Base-by-base conservation (phyloP, 1,140 invertebrate species). In the Sitobion miscanthi region DNA sequence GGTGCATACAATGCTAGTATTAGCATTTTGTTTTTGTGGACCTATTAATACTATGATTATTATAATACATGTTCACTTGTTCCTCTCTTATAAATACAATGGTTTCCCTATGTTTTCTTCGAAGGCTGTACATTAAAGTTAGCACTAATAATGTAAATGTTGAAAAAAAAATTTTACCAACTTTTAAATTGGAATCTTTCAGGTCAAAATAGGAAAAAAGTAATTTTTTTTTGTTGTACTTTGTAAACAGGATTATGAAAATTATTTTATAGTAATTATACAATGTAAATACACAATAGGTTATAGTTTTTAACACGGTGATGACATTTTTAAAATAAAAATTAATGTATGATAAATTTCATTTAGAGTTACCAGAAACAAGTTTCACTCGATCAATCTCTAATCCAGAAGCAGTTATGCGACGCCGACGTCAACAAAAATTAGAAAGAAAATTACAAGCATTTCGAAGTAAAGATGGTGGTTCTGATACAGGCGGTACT, bases 391-490 rank as follows among this genome's bases (percentile, higher is more conserved):
- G 99, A 94, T 99, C 98, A 94, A 99, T 99, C 95, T 99, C 99
- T 90, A 99, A 99, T 96, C 99, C 99, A 21, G 99, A 99, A 96
- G 98, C 99, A 93, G 99, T 99, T 93, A 99, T 99, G 99, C 96
- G 99, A 94, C 96, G 99, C 62, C 96, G 99, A 93, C 96, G 99
- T n/a, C 99, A 99, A 95, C 98, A 99, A 95, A 99, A 99, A 95
- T 96, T 99, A 87, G 99, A 99, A 95, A 97, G 98, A 94, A 99
- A 99, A 95, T 95, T 99, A 94, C 98, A 99, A 95, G 98, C 99
- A 95, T 99, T 99, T 95, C 96, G 98, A 49, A 98, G 97, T 94
- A 98, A 98, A 94, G 94, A 95, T 85, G 94, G 94, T 54, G 96
- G 96, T 21, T 96, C 96, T 23, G 96, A 96, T 94, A 96, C 96